Conservation (phyloP, 2,113 vertebrate species). For the Procavia capensis region DNA sequence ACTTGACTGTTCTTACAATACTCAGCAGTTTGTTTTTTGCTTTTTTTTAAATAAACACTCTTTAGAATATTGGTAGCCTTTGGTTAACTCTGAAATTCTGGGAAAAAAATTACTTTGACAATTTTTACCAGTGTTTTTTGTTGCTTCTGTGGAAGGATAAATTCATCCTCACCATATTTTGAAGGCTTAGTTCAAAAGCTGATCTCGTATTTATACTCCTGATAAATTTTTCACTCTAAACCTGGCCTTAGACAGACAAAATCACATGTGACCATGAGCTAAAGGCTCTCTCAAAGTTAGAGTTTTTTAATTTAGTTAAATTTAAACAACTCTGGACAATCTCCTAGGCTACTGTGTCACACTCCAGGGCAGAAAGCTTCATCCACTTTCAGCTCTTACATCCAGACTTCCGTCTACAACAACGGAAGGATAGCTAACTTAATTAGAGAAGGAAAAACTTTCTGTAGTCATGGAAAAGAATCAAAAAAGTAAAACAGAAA, state of each 20-base stretch:
- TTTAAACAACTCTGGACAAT: constrained; percentile 3
- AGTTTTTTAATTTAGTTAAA: background rate
- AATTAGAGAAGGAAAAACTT: background rate
- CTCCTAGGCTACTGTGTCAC: background rate
- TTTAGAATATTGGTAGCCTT: constrained; percentile 28
- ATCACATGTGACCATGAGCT: background rate
- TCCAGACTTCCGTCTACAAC: background rate
- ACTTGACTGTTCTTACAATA: constrained; percentile 48
- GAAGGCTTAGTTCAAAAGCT: constrained; percentile 29
- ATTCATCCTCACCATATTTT: constrained; percentile 6
- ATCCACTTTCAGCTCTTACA: background rate
- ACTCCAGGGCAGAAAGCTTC: background rate
- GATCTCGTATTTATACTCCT: background rate
- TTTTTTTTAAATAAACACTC: constrained; percentile 18
- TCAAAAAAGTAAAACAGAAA: background rate
- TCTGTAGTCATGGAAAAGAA: background rate
- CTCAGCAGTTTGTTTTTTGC: constrained; percentile 28
- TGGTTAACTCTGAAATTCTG: constrained; percentile 42
- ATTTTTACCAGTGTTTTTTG: constrained; percentile 49
- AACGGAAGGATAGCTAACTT: background rate
- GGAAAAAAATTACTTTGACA: constrained; percentile 55
- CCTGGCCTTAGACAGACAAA: background rate
- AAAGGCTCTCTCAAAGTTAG: constrained; percentile 24
- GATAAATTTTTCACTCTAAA: constrained; percentile 23
- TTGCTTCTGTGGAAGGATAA: constrained; percentile 2